Base-by-base conservation (phyloP, 2,888 invertebrate genomes). In the Oxycera nigricornis region DNA sequence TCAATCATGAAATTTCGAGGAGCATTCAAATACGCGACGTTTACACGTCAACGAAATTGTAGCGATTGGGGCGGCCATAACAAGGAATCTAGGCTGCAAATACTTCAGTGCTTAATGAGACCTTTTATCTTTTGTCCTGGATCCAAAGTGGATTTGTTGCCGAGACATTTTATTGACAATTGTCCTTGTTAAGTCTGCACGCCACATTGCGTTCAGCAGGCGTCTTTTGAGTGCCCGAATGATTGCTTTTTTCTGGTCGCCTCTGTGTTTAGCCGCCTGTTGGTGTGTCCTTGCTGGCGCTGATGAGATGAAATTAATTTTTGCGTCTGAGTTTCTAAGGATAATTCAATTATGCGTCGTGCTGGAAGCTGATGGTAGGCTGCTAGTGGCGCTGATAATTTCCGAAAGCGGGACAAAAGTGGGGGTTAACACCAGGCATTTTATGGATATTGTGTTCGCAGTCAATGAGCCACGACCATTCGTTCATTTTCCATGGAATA, bases 201-300 rank as follows among this genome's bases (percentile, higher is more conserved):
- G 70, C 46, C 28, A 50, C 68, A 68, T 68, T 46, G 30, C 31
- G 20, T 70, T 30, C 31, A 17, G 28, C 11, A 26, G 65, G 65
- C 65, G 41, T 39, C 65, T 65, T 65, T 70, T 26, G 70, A 52
- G 52, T 52, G 31, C 70, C 55, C 52, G 26, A 55, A 55, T 55
- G 70, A 70, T 70, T 70, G 70, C 70, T 70, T 70, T 70, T 68
- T 70, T 70, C 70, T 65, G 70, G 70, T 70, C 55, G 52, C 22
- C 31, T 52, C 70, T 70, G 70, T 52, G 70, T 55, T 70, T 70
- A 52, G 55, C 70, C 52, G 55, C 52, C 52, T 26, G 41, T 24
- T 41, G 20, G 24, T 24, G 20, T 41, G 22, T 41, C 41, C 62
- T 35, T 17, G 31, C 62, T n/a, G 55, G 39, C 24, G 52, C 28